Base-by-base conservation (phyloP, 1,140 invertebrate genomes). In the Pseudobourletiella spinata region DNA sequence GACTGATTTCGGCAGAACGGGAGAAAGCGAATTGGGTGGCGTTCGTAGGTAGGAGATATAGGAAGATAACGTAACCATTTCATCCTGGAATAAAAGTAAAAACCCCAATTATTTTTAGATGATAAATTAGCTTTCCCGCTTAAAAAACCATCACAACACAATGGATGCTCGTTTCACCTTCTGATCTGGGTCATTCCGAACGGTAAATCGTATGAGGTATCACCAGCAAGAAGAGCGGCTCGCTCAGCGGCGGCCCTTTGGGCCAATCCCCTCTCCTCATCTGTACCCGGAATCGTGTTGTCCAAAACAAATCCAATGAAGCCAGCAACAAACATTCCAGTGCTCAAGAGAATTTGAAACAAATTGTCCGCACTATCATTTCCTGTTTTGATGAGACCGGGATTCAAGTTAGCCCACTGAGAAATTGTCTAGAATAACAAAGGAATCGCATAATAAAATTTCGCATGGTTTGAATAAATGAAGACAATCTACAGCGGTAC, bases 281-380 rank as follows among this genome's bases (percentile, higher is more conserved):
- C 30, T 16, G 69, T 70, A n/a, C 79, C 79, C 62, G 79, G 77
- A 8, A 80, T 72, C 6, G 74, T 78, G 59, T 81, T 80, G 70
- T 81, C 79, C 35, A 81, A 63, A 4, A 80, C 28, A 64, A 74
- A 79, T 2, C 77, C 79, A 4, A 78, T 48, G 22, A 76, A 64
- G 3, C 79, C 78, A 8, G 76, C 78, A 22, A 80, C 73, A 68
- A 80, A 78, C 78, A 80, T 80, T 25, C 71, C 43, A 24, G 89
- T 92, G 20, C 86, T 86, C 22, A 92, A 76, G 44, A 93, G 73
- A 15, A 92, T 88, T 1, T 83, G 84, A 11, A 91, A 69, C 1
- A 88, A 83, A 30, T 86, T 84, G 68, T 91, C 86, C 15, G 83
- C 66, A 0, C 84, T 77, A 16, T 81, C 79, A 30, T 79, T 79